phyloP scores from a whole-genome alignment of 2,888 invertebrate genomes.

The Scaptomyza tumidula region DNA sequence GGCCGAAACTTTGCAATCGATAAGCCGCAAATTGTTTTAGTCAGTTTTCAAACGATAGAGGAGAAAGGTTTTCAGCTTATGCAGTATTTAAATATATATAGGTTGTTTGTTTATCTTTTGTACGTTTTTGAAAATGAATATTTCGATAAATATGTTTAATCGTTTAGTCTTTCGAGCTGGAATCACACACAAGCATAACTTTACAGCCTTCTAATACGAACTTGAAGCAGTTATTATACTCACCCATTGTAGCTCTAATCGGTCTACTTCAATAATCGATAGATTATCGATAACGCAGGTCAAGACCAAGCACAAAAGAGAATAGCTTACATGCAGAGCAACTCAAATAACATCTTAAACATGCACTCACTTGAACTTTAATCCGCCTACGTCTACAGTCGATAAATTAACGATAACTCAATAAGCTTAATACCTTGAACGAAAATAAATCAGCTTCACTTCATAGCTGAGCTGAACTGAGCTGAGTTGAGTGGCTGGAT shows the following conservation, averaged over 20 bases:
- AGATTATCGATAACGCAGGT: neutral
- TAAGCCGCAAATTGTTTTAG: constrained; percentile 47
- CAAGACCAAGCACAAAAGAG: neutral
- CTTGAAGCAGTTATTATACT: too few species aligned
- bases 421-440: neutral
- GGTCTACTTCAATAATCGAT: too few species aligned
- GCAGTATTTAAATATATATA: neutral
- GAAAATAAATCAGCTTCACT: constrained; percentile 1
- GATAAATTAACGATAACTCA: constrained; percentile 21
- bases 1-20: constrained; percentile 6
- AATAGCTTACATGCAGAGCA: neutral
- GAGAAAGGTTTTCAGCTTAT: neutral
- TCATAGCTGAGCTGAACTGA: constrained; percentile 1
- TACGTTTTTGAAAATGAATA: neutral
- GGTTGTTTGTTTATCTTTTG: neutral
- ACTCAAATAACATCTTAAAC: neutral
- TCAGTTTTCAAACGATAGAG: neutral
- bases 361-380: neutral
- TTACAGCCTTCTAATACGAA: too few species aligned
- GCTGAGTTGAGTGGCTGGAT: constrained; percentile 8
- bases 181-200: too few species aligned
- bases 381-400: constrained; percentile 2
- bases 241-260: neutral
- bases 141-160: neutral
- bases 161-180: too few species aligned